A percentile compares a stretch with the other conserved stretches of the same genome.
phyloP scores from a whole-genome alignment of 2,113 vertebrate species.

The Stomatorhinus ivindoensis region DNA sequence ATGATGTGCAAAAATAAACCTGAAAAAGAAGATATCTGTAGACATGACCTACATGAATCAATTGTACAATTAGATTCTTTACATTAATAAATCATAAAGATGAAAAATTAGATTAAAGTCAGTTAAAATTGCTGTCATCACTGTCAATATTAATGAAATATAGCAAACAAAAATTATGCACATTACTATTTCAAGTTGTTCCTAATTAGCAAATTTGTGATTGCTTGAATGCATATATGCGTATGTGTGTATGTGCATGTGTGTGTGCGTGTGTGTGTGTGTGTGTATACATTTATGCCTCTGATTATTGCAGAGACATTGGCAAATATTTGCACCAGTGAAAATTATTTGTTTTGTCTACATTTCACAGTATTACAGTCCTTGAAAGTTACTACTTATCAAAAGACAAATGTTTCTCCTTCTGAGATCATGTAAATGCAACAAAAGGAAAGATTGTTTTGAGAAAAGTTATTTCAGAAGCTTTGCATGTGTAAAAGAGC shows the following conservation, averaged over 20 bases:
- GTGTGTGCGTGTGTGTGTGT: too few species aligned
- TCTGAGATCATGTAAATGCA: neutral
- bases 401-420: neutral
- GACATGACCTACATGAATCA: neutral
- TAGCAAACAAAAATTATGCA: neutral
- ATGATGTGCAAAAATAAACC: neutral
- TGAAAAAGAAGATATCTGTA: neutral
- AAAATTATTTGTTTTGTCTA: neutral
- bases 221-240: neutral
- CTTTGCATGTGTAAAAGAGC: neutral
- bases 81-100: neutral
- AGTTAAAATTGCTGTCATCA: neutral
- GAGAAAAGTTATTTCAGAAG: neutral
- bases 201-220: neutral
- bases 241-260: too few species aligned
- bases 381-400: neutral
- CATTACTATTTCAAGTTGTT: neutral
- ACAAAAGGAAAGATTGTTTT: neutral
- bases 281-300: neutral
- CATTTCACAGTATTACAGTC: neutral
- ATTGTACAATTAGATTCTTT: neutral
- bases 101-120: neutral
- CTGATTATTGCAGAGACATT: neutral
- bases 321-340: neutral
- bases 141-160: slow-evolving; percentile 10